Evolutionary conservation across 2,888 invertebrate genomes (phyloP).

Genomic region (Lycia hirtaria): DNA sequence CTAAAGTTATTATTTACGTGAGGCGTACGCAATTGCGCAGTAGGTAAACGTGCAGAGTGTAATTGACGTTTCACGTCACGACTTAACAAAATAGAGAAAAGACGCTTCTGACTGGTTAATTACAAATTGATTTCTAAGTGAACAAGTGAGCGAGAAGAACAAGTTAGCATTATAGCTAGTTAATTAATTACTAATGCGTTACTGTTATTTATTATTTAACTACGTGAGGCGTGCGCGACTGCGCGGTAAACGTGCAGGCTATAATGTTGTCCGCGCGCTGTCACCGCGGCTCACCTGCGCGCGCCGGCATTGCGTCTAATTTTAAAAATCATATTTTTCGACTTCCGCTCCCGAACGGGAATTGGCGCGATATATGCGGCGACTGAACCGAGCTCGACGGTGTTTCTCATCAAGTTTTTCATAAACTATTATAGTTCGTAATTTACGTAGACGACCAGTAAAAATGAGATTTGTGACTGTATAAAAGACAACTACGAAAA

Average conservation of each 20-base stretch:
- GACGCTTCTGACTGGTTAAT: too few relatives aligned
- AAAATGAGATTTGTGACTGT: too few relatives aligned
- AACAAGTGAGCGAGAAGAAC: constrained; percentile 42
- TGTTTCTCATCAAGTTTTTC: constrained; percentile 37
- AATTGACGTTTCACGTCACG: too few relatives aligned
- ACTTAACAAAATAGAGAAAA: too few relatives aligned
- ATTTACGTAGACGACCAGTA: background rate
- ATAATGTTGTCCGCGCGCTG: constrained; percentile 51
- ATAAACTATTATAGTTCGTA: background rate
- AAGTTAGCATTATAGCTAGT: constrained; percentile 43
- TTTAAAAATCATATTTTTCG: constrained; percentile 82
- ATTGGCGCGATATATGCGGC: constrained; percentile 70
- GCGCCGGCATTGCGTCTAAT: constrained; percentile 78
- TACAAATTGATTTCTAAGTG: constrained; percentile 32
- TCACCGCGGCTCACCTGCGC: constrained; percentile 81
- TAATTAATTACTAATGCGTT: constrained; percentile 64
- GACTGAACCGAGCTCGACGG: constrained; percentile 41
- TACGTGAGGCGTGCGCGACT: constrained; percentile 51
- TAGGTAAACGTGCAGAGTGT: too few relatives aligned
- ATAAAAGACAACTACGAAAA: too few relatives aligned
- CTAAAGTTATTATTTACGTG: too few relatives aligned
- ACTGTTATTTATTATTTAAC: constrained; percentile 60
- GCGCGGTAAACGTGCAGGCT: constrained; percentile 39
- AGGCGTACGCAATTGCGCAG: too few relatives aligned
- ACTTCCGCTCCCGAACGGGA: constrained; percentile 82